phyloP scores from a whole-genome alignment of 2,113 vertebrate genomes.

The Lepus americanus region DNA sequence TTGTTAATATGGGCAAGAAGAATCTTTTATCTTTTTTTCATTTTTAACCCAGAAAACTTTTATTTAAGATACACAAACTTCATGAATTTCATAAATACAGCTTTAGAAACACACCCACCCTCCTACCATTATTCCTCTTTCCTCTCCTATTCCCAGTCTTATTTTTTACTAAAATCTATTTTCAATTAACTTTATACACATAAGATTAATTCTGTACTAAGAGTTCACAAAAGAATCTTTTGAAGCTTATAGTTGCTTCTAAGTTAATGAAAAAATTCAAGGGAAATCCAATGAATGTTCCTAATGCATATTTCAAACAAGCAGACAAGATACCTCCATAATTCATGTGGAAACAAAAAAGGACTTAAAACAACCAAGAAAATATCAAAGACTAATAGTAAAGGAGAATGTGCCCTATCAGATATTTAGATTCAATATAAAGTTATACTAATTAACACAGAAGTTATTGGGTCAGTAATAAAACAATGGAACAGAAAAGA shows the following conservation, averaged over 20 bases:
- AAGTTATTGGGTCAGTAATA: background rate
- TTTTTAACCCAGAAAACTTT: too few species aligned
- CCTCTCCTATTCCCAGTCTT: too few species aligned
- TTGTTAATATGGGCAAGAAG: background rate
- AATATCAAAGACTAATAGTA: constrained; percentile 29
- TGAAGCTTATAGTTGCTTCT: constrained; percentile 9
- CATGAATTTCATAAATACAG: too few species aligned
- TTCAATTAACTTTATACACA: too few species aligned
- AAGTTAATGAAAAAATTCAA: background rate
- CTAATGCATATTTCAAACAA: constrained; percentile 10
- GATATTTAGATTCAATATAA: background rate
- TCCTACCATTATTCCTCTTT: too few species aligned
- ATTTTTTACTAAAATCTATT: too few species aligned
- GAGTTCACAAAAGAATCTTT: constrained; percentile 28
- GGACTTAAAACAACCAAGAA: background rate
- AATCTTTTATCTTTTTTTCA: too few species aligned
- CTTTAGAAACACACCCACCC: too few species aligned
- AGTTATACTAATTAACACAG: background rate
- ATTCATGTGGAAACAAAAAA: constrained; percentile 21
- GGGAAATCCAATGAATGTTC: constrained; percentile 32
- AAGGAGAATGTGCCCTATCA: background rate
- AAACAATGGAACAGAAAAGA: background rate
- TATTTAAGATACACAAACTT: too few species aligned
- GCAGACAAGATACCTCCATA: background rate
- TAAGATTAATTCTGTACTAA: too few species aligned